Percentiles rank a stretch among this genome's conserved stretches.
These are phyloP conservation scores for Notodonta ziczac DNA, from an alignment of 2,888 invertebrate species.

Conservation along the genomic window DNA sequence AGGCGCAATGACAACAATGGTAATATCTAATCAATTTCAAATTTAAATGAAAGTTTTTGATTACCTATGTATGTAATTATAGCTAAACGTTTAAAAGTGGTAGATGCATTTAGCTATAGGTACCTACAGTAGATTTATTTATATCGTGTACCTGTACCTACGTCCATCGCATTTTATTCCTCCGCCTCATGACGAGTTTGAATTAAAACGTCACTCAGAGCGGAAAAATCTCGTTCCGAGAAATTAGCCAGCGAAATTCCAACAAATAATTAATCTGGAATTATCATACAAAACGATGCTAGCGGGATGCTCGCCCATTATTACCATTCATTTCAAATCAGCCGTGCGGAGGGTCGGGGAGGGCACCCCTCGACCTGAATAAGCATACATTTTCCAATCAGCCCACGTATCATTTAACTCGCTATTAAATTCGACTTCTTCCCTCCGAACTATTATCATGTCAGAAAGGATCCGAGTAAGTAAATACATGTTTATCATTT, in stretches of 20 bases:
- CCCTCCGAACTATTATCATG: constrained; percentile 81
- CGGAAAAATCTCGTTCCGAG: constrained; percentile 82
- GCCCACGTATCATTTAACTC: constrained; percentile 84
- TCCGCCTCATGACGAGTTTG: constrained; percentile 66
- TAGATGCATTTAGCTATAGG: not conserved
- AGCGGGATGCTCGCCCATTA: constrained; percentile 81
- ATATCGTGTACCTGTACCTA: not conserved
- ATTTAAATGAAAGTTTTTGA: too few species aligned
- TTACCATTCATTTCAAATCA: constrained; percentile 85
- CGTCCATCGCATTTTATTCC: constrained; percentile 18
- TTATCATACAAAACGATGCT: constrained; percentile 84
- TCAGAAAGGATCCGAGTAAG: constrained; percentile 64
- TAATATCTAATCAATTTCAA: too few species aligned
- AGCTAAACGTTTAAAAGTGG: not conserved
- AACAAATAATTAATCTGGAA: constrained; percentile 85
- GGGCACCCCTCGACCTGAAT: constrained; percentile 75
- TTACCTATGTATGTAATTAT: not conserved
- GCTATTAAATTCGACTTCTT: constrained; percentile 84
- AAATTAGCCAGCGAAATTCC: constrained; percentile 83
- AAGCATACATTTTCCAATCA: constrained; percentile 85
- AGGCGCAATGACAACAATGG: too few species aligned
- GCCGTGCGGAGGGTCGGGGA: constrained; percentile 75
- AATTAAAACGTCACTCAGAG: constrained; percentile 83
- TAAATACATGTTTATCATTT: constrained; percentile 55
- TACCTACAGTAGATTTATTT: not conserved